Evolutionary conservation across 2,797 vertebrate genomes (phyloP).

Genomic region (Myotis vivesi): DNA sequence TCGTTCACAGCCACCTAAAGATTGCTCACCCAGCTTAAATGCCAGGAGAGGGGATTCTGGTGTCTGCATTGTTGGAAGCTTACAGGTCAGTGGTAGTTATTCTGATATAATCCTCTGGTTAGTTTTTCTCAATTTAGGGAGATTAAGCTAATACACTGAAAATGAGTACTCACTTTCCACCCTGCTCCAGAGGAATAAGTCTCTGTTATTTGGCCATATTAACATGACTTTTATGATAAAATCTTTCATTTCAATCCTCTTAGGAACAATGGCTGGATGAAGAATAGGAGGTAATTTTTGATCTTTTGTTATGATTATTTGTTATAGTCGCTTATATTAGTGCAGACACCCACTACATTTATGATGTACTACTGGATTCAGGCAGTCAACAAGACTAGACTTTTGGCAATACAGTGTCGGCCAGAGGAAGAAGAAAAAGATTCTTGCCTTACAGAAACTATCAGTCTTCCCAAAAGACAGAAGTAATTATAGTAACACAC

Average conservation of each 20-base stretch:
- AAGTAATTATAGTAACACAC: not conserved
- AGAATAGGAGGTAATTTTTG: not conserved
- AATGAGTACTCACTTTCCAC: not conserved
- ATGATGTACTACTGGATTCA: not conserved
- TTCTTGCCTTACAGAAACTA: not conserved
- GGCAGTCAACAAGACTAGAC: not conserved
- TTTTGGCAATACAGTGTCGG: not conserved
- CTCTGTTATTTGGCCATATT: not conserved
- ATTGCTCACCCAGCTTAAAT: not conserved
- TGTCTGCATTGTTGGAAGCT: not conserved
- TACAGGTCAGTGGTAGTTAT: not conserved
- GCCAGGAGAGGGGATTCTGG: not conserved
- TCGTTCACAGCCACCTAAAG: fast-evolving
- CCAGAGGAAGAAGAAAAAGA: not conserved
- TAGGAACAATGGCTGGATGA: not conserved
- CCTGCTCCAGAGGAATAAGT: not conserved
- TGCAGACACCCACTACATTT: not conserved
- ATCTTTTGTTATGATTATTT: not conserved
- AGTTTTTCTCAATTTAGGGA: not conserved
- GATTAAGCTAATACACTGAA: not conserved
- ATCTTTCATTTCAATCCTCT: not conserved
- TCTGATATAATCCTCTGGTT: not conserved
- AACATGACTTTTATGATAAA: not conserved
- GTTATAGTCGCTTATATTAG: not conserved
- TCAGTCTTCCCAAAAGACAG: not conserved